A percentile compares a stretch with the other conserved stretches of the same genome.
These are phyloP conservation scores for Tiliqua scincoides DNA, from an alignment of 2,113 vertebrate species.

Conservation along the genomic window DNA sequence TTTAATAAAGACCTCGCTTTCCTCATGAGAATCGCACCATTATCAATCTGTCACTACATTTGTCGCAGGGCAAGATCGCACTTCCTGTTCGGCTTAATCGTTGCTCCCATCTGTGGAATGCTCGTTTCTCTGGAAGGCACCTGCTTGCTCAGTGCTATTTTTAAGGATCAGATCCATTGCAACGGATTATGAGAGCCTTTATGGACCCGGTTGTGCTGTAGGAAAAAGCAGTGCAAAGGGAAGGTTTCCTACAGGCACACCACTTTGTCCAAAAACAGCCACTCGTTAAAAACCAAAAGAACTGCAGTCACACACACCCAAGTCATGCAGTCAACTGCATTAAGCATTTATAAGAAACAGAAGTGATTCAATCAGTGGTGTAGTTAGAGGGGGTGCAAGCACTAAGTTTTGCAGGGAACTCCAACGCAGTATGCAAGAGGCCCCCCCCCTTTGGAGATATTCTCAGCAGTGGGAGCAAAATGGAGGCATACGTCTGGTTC, in stretches of 20 bases:
- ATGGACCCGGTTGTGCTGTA: conserved; percentile 38
- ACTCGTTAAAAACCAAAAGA: conserved; percentile 28
- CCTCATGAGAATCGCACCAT: conserved; percentile 69
- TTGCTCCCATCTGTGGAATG: conserved; percentile 73
- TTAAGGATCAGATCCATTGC: conserved; percentile 59
- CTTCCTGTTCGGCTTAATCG: conserved; percentile 69
- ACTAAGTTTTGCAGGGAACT: too few relatives aligned
- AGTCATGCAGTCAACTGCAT: background rate
- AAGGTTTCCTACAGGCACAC: conserved; percentile 27
- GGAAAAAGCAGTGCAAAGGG: conserved; percentile 42
- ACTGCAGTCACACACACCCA: background rate
- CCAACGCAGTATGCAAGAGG: too few relatives aligned
- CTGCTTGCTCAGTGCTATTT: conserved; percentile 74
- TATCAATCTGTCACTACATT: conserved; percentile 72
- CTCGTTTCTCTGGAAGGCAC: conserved; percentile 62
- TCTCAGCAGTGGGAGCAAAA: too few relatives aligned
- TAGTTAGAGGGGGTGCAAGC: too few relatives aligned
- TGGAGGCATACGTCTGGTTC: too few relatives aligned
- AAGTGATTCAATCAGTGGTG: background rate
- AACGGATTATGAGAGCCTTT: conserved; percentile 27
- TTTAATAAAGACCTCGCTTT: conserved; percentile 78
- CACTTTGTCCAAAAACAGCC: conserved; percentile 23
- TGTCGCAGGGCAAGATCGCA: conserved; percentile 48
- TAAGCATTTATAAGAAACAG: conserved; percentile 1
- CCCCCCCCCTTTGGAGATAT: too few relatives aligned